Evolutionary conservation across 2,888 invertebrate species (phyloP).

Genomic region (Neocrepidodera transversa): DNA sequence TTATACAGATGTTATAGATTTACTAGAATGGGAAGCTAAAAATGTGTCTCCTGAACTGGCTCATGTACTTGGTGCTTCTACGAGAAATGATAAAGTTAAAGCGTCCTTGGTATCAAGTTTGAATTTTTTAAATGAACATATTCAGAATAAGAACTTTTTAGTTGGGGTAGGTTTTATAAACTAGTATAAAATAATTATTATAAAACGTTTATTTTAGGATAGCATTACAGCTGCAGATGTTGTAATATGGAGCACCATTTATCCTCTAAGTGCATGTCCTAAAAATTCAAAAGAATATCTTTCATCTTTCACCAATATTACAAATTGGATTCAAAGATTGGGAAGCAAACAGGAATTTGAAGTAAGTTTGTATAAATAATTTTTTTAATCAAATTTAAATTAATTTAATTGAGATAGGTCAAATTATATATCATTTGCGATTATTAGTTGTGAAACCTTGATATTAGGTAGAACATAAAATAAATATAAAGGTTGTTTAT

Average conservation of each 20-base stretch:
- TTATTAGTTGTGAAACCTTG: too few species aligned
- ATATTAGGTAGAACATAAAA: too few species aligned
- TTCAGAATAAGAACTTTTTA: constrained; percentile 66
- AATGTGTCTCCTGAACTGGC: constrained; percentile 67
- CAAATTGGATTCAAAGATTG: constrained; percentile 69
- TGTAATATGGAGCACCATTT: constrained; percentile 75
- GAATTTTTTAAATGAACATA: constrained; percentile 64
- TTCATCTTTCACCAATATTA: constrained; percentile 63
- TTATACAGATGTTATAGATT: constrained; percentile 61
- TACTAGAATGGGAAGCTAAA: constrained; percentile 73
- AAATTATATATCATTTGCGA: too few species aligned
- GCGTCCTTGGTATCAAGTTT: constrained; percentile 65
- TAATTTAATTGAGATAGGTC: too few species aligned
- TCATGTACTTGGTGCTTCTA: constrained; percentile 62
- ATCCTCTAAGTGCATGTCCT: constrained; percentile 68
- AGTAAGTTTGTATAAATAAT: constrained; percentile 57
- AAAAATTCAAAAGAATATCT: constrained; percentile 66
- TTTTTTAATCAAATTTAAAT: too few species aligned
- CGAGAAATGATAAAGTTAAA: constrained; percentile 64
- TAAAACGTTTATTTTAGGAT: too few species aligned
- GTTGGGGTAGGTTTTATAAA: constrained; percentile 66
- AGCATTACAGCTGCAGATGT: constrained; percentile 73
- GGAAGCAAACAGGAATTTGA: constrained; percentile 66
- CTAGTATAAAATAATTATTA: too few species aligned
- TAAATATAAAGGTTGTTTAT: too few species aligned